Evolutionary conservation across 1,140 invertebrate species (phyloP).

Genomic region (Drosophila virilis): DNA sequence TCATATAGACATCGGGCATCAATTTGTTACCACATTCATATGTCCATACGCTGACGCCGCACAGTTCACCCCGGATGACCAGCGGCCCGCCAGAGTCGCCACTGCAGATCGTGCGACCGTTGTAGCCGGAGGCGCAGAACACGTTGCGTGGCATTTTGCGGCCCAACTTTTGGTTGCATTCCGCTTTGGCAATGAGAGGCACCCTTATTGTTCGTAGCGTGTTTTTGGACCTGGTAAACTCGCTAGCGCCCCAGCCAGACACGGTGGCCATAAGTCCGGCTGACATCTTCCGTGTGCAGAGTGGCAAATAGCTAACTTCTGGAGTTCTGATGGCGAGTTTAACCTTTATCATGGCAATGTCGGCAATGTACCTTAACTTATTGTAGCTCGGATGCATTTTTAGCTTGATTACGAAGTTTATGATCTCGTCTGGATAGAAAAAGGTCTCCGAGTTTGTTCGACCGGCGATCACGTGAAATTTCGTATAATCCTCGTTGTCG

Average conservation of each 20-base stretch:
- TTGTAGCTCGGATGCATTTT: conserved; percentile 34
- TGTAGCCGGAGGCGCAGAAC: conserved; percentile 40
- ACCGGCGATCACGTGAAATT: conserved; percentile 30
- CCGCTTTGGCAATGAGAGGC: not conserved
- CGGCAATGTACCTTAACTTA: conserved; percentile 35
- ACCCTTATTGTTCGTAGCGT: conserved; percentile 2
- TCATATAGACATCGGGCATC: conserved; percentile 54
- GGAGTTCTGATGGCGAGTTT: not conserved
- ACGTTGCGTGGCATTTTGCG: conserved; percentile 34
- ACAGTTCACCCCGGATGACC: conserved; percentile 31
- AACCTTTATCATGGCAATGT: conserved; percentile 42
- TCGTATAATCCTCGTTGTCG: not conserved
- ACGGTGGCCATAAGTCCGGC: conserved; percentile 19
- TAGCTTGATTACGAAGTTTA: conserved; percentile 5
- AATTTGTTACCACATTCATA: conserved; percentile 23
- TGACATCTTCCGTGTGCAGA: conserved; percentile 14
- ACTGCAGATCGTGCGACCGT: conserved; percentile 28
- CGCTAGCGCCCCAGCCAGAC: conserved; percentile 34
- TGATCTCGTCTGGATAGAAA: not conserved
- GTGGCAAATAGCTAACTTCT: conserved; percentile 20
- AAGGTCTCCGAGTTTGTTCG: not conserved
- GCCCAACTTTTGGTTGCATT: conserved; percentile 21
- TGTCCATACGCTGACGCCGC: conserved; percentile 50
- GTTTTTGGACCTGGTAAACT: not conserved
- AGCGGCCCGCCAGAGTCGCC: conserved; percentile 57